Base-by-base conservation (phyloP, 2,113 vertebrate genomes). In the Cairina moschata region DNA sequence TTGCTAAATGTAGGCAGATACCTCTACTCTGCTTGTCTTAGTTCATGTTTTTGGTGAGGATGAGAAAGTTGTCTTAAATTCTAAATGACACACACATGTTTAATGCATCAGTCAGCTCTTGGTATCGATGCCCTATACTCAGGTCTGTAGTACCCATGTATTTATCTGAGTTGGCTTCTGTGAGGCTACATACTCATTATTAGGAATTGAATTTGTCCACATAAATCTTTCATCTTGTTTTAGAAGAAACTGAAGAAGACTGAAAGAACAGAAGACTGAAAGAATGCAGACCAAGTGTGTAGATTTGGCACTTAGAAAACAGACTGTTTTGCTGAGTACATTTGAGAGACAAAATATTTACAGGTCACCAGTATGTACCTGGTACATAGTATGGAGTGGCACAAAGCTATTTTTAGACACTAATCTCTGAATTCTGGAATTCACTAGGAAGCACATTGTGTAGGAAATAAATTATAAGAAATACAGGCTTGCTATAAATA, bases 61-160 rank as follows among this genome's bases (percentile, higher is more conserved):
- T 58, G 25, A 89, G 25, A 40, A 87, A 78, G 11, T 11, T 56
- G 32, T 26, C 29, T 75, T 52, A 52, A 75, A 87, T 68, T 86
- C 34, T n/a, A 67, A 90, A 63, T 50, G 0, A 55, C 44, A 46
- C 77, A 54, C 74, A 32, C 3, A 23, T 13, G 23, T 66, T 46
- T 80, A 21, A 69, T 48, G 26, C 10, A 77, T 25, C 11, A 21
- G 23, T 48, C n/a, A 36, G 25, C 17, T 81, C 32, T 62, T 56
- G 23, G 13, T 46, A 46, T 2, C 29, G 15, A 58, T 10, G 10
- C 59, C 31, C 71, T 38, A 34, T 16, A 25, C 42, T 52, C 1
- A 0, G 10, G 42, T 80, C 52, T 0, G 0, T 5, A 78, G 12
- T 32, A 15, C 28, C 29, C 36, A 0, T 29, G 28, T 17, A 13